phyloP scores from a whole-genome alignment of 1,140 invertebrate genomes.

The Choristoneura fumiferana region DNA sequence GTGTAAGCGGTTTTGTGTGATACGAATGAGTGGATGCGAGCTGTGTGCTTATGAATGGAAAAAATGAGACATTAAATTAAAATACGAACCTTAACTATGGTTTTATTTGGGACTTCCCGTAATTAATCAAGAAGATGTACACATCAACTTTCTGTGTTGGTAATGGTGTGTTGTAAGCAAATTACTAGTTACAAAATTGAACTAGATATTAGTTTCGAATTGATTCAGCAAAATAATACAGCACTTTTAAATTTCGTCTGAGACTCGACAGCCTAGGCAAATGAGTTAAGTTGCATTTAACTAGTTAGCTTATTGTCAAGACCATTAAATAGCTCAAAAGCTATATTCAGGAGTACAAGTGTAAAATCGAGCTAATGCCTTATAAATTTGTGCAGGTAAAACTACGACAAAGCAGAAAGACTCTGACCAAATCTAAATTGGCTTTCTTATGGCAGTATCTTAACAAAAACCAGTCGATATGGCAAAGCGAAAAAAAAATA shows the following conservation, averaged over 20 bases:
- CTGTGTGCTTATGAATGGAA: slow-evolving; percentile 33
- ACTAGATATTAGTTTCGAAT: slow-evolving; percentile 1
- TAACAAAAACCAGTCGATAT: too few relatives aligned
- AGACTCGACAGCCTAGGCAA: slow-evolving; percentile 7
- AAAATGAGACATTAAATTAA: slow-evolving; percentile 62
- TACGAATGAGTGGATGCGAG: slow-evolving; percentile 27
- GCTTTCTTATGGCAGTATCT: too few relatives aligned
- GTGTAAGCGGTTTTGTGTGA: slow-evolving; percentile 44
- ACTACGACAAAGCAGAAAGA: too few relatives aligned
- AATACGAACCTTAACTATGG: slow-evolving; percentile 28
- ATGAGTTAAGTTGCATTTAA: not conserved
- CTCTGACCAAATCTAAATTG: too few relatives aligned
- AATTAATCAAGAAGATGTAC: slow-evolving; percentile 9
- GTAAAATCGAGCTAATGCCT: too few relatives aligned
- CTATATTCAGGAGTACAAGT: too few relatives aligned
- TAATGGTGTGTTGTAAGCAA: slow-evolving; percentile 3
- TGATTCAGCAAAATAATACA: slow-evolving; percentile 2
- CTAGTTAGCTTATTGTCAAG: too few relatives aligned
- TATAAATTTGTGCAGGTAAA: too few relatives aligned
- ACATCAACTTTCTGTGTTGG: not conserved
- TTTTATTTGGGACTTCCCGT: slow-evolving; percentile 4
- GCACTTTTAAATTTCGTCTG: slow-evolving; percentile 1
- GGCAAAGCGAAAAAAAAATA: too few relatives aligned
- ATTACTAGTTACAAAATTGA: slow-evolving; percentile 11
- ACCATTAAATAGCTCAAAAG: too few relatives aligned